phyloP scores from a whole-genome alignment of 1,140 invertebrate genomes.

The Bradysia coprophila region DNA sequence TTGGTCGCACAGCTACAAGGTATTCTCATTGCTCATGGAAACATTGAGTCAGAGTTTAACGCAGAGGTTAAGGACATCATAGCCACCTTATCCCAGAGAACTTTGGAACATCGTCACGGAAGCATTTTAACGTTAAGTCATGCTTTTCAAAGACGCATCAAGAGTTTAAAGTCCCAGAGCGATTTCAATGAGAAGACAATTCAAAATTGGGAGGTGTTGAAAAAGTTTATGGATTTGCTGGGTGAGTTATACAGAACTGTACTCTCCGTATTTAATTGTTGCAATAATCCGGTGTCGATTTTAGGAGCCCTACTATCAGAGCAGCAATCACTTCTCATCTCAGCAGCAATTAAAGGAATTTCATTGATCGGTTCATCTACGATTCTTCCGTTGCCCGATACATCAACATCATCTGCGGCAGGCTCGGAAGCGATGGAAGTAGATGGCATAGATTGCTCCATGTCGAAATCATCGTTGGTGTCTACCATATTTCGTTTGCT shows the following conservation, averaged over 20 bases:
- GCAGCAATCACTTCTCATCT: conserved; percentile 18
- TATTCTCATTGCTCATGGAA: conserved; percentile 17
- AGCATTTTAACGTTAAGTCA: conserved; percentile 19
- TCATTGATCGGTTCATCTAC: conserved; percentile 21
- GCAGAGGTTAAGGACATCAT: conserved; percentile 14
- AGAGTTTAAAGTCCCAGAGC: conserved; percentile 5
- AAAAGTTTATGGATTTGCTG: conserved; percentile 15
- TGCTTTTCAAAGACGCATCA: conserved; percentile 15
- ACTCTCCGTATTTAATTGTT: neutral
- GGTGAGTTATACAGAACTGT: conserved; percentile 6
- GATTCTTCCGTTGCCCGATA: conserved; percentile 15
- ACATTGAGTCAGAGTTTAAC: conserved; percentile 15
- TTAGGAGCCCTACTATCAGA: conserved; percentile 16
- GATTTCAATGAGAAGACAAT: conserved; percentile 8
- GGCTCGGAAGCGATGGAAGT: conserved; percentile 8
- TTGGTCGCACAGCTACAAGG: conserved; percentile 19
- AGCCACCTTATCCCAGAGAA: conserved; percentile 11
- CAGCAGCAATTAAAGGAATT: conserved; percentile 20
- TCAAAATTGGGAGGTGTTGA: conserved; percentile 14
- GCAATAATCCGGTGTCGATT: too few relatives aligned
- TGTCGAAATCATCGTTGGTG: conserved; percentile 15
- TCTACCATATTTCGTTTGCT: conserved; percentile 15
- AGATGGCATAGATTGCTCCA: conserved; percentile 7
- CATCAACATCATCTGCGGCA: neutral
- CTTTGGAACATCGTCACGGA: conserved; percentile 20